A percentile compares a stretch with the other conserved stretches of the same genome.
Evolutionary conservation across 2,113 vertebrate genomes (phyloP).

Genomic region (Balaeniceps rex): DNA sequence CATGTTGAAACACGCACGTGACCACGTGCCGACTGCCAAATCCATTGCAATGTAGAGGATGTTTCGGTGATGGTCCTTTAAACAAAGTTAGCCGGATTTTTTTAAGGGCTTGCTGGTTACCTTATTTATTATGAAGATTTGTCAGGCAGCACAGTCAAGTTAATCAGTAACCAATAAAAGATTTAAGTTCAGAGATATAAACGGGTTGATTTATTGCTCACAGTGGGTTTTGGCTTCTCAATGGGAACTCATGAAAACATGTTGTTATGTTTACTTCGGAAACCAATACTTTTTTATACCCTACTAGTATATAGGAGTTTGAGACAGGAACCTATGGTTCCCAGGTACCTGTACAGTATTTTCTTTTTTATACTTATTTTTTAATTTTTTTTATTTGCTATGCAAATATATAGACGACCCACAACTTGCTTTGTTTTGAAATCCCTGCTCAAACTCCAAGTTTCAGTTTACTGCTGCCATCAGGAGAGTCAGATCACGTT

Average conservation of each 20-base stretch:
- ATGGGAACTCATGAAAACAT: conserved; percentile 38
- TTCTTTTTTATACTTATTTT: background rate
- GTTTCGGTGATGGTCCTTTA: conserved; percentile 52
- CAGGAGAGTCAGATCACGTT: background rate
- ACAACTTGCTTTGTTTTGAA: conserved; percentile 31
- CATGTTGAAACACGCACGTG: conserved; percentile 58
- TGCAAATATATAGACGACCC: background rate
- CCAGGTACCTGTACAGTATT: background rate
- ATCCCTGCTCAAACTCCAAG: background rate
- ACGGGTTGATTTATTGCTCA: conserved; percentile 41
- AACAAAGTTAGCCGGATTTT: conserved; percentile 59
- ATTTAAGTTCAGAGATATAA: conserved; percentile 65
- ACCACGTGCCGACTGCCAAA: conserved; percentile 66
- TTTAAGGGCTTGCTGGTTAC: conserved; percentile 42
- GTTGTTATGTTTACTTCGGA: conserved; percentile 47
- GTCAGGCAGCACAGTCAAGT: conserved; percentile 56
- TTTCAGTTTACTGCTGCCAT: background rate
- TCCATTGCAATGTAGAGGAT: conserved; percentile 39
- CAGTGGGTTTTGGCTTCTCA: conserved; percentile 54
- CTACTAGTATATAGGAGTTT: conserved; percentile 1
- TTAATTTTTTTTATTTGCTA: background rate
- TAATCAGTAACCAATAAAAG: conserved; percentile 72
- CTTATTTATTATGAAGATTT: conserved; percentile 67
- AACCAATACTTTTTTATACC: background rate
- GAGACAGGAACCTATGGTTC: background rate